phyloP scores from a whole-genome alignment of 1,140 invertebrate genomes.

The Anastrepha obliqua region DNA sequence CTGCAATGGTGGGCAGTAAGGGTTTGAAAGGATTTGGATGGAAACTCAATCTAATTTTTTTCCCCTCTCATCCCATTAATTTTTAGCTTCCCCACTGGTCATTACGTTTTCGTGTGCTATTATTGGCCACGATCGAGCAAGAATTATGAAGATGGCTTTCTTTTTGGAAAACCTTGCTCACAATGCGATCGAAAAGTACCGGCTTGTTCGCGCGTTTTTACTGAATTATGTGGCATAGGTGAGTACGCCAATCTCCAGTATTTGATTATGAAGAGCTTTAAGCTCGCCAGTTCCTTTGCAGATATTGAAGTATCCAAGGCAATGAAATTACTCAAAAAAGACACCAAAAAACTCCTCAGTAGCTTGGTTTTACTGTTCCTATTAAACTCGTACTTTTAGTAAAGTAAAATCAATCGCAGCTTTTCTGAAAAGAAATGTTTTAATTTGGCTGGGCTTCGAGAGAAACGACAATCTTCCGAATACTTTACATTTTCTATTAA shows the following conservation, averaged over 20 bases:
- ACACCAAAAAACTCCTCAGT: background rate
- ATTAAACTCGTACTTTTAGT: background rate
- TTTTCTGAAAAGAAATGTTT: too few relatives aligned
- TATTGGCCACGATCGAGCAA: background rate
- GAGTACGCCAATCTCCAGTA: background rate
- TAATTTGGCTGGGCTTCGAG: too few relatives aligned
- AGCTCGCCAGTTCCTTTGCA: background rate
- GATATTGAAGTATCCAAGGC: conserved; percentile 20
- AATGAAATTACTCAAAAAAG: background rate
- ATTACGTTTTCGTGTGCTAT: conserved; percentile 37
- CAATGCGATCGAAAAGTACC: background rate
- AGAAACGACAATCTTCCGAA: too few relatives aligned
- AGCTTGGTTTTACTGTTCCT: background rate
- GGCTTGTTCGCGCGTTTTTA: conserved; percentile 39
- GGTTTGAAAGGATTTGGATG: too few relatives aligned
- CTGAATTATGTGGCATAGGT: conserved; percentile 50
- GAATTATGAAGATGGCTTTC: background rate
- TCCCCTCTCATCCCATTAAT: background rate
- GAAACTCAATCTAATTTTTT: background rate
- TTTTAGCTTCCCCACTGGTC: background rate
- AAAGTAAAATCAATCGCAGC: too few relatives aligned
- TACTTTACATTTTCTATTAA: too few relatives aligned
- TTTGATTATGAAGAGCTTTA: too few relatives aligned
- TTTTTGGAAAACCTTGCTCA: conserved; percentile 37
- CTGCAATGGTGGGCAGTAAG: conserved; percentile 41